Evolutionary conservation across 23 tunicate species (phyloP), one percentile per base, ranked within the genome.

Genomic region (Halocynthia aurantium): DNA sequence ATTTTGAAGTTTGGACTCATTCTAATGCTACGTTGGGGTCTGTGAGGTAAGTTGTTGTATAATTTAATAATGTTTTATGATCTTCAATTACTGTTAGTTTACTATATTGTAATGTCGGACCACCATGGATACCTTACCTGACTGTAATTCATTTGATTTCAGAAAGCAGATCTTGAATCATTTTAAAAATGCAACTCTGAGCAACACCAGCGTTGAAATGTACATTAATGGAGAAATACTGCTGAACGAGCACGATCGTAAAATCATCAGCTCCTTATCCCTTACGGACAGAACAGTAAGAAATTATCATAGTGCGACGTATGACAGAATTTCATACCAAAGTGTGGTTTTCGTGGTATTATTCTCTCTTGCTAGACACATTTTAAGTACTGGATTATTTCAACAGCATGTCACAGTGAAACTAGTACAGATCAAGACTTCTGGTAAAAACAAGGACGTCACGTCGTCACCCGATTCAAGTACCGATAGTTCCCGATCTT

Each of bases 1-100:
- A 74, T 8, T 74, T 74, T 51, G 78, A 74, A 74, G 78, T 74
- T 12, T 74, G 78, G 78, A 74, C 78, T 1, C 78, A 74, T 74
- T 74, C 78, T 0, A 74, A 74, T 55, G 78, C 78, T 19, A 74
- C 56, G 55, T 31, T 74, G 8, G 78, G 78, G 4, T 74, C 78
- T 74, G 78, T 74, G 63, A 74, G 78, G 78, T 74, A 44, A 55
- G 78, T 52, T 8, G 69, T 13, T 13, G 4, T n/a, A n/a, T 58
- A 58, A 15, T 13, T 1, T n/a, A 58, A 58, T 13, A 58, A 13
- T 58, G 15, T 58, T 58, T 58, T 58, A n/a, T 58, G 4, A 58
- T 58, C 15, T 58, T n/a, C 4, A n/a, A 58, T 58, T 58, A 58
- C 63, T 58, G 15, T 58, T 58, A 15, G 17, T 58, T n/a, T 13